Base-by-base conservation (phyloP, 1,140 invertebrate species). In the Aphis gossypii region DNA sequence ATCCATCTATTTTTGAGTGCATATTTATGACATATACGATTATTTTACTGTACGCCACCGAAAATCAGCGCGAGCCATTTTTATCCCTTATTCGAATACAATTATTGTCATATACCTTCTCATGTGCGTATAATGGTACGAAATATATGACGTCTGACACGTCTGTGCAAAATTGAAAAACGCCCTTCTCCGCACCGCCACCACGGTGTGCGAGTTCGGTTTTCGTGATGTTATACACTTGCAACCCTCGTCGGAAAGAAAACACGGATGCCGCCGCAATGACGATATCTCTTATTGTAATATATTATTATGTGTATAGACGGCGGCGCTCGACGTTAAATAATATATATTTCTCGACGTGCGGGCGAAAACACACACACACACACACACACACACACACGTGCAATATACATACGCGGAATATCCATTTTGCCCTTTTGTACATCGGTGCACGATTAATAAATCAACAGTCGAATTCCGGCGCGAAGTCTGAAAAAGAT, bases 391-490 rank as follows among this genome's bases (percentile, higher is more conserved):
- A 82, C 76, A 11, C 35, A 18, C 48, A 51, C 48, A 18, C 48
- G 11, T 35, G 14, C 20, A 76, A 76, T n/a, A n/a, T 76, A 76
- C 60, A 76, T 11, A 21, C 30, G 60, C 30, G 9, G 11, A 14
- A 87, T 46, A 87, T 87, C 86, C 90, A 76, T 92, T 83, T 92
- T n/a, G 90, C 68, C 91, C 76, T 56, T 93, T 92, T 41, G 38
- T 93, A 60, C 44, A 93, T 86, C 92, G 92, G 92, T n/a, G 82
- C 30, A 35, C 92, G 92, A 93, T 93, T 93, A 93, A 93, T 93
- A 93, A 93, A 93, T 93, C 92, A 93, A 93, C 92, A 93, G 92
- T 93, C 92, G 92, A 93, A 93, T 93, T 93, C 92, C 76, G 92
- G 54, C 41, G 46, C 68, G 44, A n/a, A 48, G 91, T 35, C 76